phyloP scores from a whole-genome alignment of 2,888 invertebrate genomes.

The Biston stratarius region DNA sequence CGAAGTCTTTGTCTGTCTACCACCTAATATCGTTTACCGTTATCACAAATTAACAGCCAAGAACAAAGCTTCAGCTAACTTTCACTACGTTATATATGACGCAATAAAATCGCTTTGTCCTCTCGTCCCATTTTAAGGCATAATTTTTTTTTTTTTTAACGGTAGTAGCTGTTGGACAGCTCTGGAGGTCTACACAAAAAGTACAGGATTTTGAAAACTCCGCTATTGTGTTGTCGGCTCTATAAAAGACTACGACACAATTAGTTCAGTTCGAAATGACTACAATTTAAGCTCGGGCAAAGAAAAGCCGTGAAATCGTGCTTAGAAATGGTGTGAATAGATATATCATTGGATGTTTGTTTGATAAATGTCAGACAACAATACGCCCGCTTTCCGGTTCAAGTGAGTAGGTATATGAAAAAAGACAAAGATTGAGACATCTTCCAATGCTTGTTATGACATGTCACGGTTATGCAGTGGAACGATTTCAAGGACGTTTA shows the following conservation, averaged over 20 bases:
- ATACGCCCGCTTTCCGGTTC: conserved; percentile 73
- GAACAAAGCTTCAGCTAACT: conserved; percentile 72
- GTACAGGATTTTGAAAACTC: conserved; percentile 69
- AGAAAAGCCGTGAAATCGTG: conserved; percentile 75
- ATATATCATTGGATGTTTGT: conserved; percentile 72
- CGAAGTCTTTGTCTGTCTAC: conserved; percentile 61
- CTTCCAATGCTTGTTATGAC: conserved; percentile 53
- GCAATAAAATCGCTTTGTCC: conserved; percentile 77
- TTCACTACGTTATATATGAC: conserved; percentile 83
- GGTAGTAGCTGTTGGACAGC: conserved; percentile 69
- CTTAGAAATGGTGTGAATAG: conserved; percentile 71
- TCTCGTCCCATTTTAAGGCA: conserved; percentile 60
- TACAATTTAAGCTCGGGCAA: conserved; percentile 68
- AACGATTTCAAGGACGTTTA: conserved; percentile 51
- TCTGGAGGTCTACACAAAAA: conserved; percentile 77
- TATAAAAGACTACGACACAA: conserved; percentile 67
- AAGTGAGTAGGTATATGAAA: conserved; percentile 39
- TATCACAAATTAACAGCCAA: conserved; percentile 54
- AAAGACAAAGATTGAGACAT: conserved; percentile 46
- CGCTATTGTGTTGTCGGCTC: conserved; percentile 68
- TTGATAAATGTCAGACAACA: conserved; percentile 79
- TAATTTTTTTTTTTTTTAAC: conserved; percentile 75
- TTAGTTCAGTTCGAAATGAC: conserved; percentile 59
- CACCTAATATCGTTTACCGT: conserved; percentile 74
- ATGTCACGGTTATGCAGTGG: conserved; percentile 53